Evolutionary conservation across 2,113 vertebrate genomes (phyloP), one percentile per base, ranked within the genome.

Genomic region (Paratilapia polleni): DNA sequence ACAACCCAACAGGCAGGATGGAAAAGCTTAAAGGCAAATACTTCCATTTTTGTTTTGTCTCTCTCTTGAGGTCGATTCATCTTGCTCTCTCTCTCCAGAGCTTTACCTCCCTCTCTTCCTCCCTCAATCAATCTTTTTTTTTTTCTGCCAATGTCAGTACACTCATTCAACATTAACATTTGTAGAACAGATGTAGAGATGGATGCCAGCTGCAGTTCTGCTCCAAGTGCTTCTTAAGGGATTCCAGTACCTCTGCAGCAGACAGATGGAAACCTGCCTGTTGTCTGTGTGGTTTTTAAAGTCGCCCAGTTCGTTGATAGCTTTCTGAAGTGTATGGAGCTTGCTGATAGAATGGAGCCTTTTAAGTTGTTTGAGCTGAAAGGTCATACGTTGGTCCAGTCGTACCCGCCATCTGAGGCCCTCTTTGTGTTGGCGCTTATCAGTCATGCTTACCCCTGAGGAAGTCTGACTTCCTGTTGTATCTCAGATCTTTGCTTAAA

Each of bases 111-210:
- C 62, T 56, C 38, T 19, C 22, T 41, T 52, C 74, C n/a, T 54
- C 49, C 66, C 81, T 59, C 58, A 10, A 9, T 59, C 63, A 73
- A 28, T 52, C 17, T 20, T 34, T n/a, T 24, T 11, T 20, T 26
- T 20, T 74, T 58, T 5, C 49, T 19, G 17, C 62, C 52, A 63
- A 22, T 54, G 28, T 80, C 81, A 15, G 31, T 54, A 20, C 24
- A 60, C 64, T 86, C 52, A 74, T 62, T 86, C 43, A 74, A 41
- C 43, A 43, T 8, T 14, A 74, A 77, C 88, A 88, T 89, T 90
- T 90, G 83, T 81, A 41, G 80, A 84, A 20, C 89, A 90, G 92
- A 94, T 92, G 90, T 77, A 28, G 73, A 66, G 62, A 84, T 87
- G 82, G 77, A 87, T 84, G 15, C 43, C 78, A 86, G 78, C 80